Evolutionary conservation across 2,113 vertebrate species (phyloP).

Genomic region (Sisor rabdophorus): DNA sequence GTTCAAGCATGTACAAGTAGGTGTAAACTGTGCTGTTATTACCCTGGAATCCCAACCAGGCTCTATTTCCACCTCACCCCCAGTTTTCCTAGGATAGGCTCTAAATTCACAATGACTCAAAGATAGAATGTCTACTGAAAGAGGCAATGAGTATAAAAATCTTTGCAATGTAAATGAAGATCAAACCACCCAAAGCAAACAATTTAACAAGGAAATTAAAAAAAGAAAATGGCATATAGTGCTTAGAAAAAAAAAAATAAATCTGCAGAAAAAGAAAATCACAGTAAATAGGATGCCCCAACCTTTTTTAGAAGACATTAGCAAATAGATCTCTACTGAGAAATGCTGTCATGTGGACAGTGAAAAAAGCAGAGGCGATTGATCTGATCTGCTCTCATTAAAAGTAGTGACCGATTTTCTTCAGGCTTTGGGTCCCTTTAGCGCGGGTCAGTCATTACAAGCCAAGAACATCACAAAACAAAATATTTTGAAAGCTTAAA

Average conservation of each 20-base stretch:
- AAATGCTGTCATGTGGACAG: slow-evolving; percentile 44
- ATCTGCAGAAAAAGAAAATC: slow-evolving; percentile 1
- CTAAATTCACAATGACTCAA: not conserved
- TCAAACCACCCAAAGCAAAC: not conserved
- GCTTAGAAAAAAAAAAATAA: slow-evolving; percentile 5
- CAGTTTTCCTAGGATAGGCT: not conserved
- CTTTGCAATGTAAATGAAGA: not conserved
- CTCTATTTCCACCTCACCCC: not conserved
- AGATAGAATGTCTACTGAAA: not conserved
- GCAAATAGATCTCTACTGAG: slow-evolving; percentile 49
- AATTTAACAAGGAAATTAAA: not conserved
- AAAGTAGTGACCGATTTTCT: slow-evolving; percentile 61
- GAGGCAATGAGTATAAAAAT: not conserved
- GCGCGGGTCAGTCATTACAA: slow-evolving; percentile 58
- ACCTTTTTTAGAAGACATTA: slow-evolving; percentile 27
- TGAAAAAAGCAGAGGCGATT: slow-evolving; percentile 49
- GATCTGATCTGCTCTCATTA: slow-evolving; percentile 65
- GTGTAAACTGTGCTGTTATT: not conserved
- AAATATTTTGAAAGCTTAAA: slow-evolving; percentile 65
- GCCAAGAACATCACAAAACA: slow-evolving; percentile 55
- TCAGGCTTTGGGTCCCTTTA: slow-evolving; percentile 54
- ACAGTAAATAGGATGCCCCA: slow-evolving; percentile 43
- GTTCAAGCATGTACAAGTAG: no score
- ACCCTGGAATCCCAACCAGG: not conserved
- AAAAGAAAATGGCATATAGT: not conserved